Evolutionary conservation across 1,140 invertebrate species (phyloP).

Genomic region (Linepithema humile): DNA sequence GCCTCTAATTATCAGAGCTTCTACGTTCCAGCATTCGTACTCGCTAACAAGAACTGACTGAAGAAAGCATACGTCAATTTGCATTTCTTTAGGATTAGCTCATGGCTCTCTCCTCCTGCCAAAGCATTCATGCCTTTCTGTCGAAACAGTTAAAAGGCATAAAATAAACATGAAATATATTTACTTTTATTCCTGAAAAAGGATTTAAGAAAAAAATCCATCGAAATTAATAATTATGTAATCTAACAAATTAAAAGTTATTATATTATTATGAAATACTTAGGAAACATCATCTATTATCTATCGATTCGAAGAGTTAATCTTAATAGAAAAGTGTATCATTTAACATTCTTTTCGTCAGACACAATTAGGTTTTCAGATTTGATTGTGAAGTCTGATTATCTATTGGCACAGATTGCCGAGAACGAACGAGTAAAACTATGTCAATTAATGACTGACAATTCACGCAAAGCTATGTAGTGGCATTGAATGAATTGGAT

Average conservation of each 20-base stretch:
- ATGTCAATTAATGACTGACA: constrained; percentile 36
- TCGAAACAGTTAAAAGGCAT: neutral
- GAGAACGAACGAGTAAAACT: neutral
- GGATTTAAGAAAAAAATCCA: neutral
- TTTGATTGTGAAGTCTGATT: constrained; percentile 12
- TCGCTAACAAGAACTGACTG: constrained; percentile 26
- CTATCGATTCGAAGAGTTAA: neutral
- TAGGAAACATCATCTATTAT: neutral
- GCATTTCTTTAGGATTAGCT: constrained; percentile 42
- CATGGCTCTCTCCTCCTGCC: neutral
- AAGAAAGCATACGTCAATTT: constrained; percentile 23
- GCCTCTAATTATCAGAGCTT: too few species aligned
- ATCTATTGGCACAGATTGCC: neutral
- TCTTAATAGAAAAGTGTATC: neutral
- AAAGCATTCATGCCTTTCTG: neutral
- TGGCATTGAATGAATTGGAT: constrained; percentile 34
- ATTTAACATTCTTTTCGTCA: neutral
- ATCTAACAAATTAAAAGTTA: neutral
- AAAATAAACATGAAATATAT: neutral
- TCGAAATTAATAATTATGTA: neutral
- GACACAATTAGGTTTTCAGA: neutral
- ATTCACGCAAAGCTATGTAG: constrained; percentile 46
- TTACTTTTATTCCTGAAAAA: neutral
- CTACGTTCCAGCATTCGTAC: constrained; percentile 45
- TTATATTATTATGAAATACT: neutral